Evolutionary conservation across 1,140 invertebrate species (phyloP).

Genomic region (Tetramorium parvispinum): DNA sequence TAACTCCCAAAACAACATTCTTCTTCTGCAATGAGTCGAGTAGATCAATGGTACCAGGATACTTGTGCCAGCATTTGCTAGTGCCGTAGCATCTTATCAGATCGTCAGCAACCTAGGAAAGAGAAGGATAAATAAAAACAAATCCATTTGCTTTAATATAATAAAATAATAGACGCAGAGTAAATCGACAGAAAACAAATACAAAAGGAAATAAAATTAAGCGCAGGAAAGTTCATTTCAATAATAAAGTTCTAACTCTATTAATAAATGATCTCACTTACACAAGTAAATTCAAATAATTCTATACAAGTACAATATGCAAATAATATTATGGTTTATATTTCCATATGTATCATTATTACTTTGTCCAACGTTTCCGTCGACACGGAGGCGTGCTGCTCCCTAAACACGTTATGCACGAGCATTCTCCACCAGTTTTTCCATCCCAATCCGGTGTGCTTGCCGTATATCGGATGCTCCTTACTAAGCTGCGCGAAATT

Average conservation of each 20-base stretch:
- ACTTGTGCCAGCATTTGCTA: conserved; percentile 89
- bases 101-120: conserved; percentile 78
- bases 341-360: background rate
- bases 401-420: conserved; percentile 89
- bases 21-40: conserved; percentile 87
- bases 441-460: conserved; percentile 89
- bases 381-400: conserved; percentile 76
- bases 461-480: conserved; percentile 93
- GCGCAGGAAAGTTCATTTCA: background rate
- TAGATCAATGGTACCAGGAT: conserved; percentile 88
- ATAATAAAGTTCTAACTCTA: background rate
- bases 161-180: background rate
- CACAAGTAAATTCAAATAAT: background rate
- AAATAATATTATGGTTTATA: too few relatives aligned
- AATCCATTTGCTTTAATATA: conserved; percentile 6
- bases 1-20: conserved; percentile 89
- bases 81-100: conserved; percentile 88
- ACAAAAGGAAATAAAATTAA: background rate
- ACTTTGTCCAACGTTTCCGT: conserved; percentile 78
- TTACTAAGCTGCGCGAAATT: conserved; percentile 88
- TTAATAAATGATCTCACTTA: background rate
- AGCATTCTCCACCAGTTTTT: conserved; percentile 93
- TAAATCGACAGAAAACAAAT: background rate
- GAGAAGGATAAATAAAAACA: conserved; percentile 66
- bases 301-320: background rate